These are phyloP conservation scores for Setipinna tenuifilis DNA, from an alignment of 2,797 vertebrate species.

Conservation along the genomic window DNA sequence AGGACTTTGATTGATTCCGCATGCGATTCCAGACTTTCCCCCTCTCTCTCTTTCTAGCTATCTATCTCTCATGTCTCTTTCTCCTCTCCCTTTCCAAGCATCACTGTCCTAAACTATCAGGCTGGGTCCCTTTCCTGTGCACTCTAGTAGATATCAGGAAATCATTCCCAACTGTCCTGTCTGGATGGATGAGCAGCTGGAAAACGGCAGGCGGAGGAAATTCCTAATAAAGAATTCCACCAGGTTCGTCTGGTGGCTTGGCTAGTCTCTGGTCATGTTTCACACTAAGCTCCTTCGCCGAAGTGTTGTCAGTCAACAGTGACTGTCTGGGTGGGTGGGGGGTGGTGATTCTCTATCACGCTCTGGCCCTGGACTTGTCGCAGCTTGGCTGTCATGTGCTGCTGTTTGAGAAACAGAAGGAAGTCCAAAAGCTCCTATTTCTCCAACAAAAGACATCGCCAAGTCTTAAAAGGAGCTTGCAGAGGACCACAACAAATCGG, in stretches of 20 bases:
- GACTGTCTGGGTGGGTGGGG: not conserved
- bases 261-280: not conserved
- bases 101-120: no score
- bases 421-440: not conserved
- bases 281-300: not conserved
- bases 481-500: not conserved
- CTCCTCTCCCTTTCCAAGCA: not conserved
- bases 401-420: slow-evolving; percentile 6
- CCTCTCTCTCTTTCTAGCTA: slow-evolving; percentile 34
- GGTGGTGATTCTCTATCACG: not conserved
- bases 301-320: slow-evolving; percentile 19
- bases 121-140: slow-evolving; percentile 50
- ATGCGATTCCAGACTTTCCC: slow-evolving; percentile 18
- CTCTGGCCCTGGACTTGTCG: not conserved
- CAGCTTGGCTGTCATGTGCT: not conserved
- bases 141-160: slow-evolving; percentile 54
- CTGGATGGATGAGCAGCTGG: not conserved
- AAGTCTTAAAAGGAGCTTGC: not conserved
- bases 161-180: slow-evolving; percentile 55
- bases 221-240: slow-evolving; percentile 24
- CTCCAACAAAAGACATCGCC: not conserved
- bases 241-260: slow-evolving; percentile 10
- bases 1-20: slow-evolving; percentile 57
- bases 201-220: not conserved
- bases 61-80: not conserved